Base-by-base conservation (phyloP, 1,140 invertebrate species). In the Trichonephila clavata region DNA sequence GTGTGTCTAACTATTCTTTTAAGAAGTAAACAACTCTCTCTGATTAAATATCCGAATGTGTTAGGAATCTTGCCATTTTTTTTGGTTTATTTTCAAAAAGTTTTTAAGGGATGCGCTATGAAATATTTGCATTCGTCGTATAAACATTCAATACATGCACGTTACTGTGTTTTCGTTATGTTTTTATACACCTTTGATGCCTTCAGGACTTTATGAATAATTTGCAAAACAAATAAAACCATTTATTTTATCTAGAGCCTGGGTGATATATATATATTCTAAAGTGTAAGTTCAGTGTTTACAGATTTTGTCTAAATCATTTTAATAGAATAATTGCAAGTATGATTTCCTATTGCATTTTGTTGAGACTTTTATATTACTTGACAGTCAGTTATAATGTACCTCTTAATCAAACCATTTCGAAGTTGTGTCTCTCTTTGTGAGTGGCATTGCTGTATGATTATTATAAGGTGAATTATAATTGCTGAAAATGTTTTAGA, bases 121-220 rank as follows among this genome's bases (percentile, higher is more conserved):
- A 77, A 71, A 32, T 32, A 77, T 77, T 39, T 16, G 14, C 71
- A 16, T 77, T 77, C 27, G 32, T 77, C 71, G 5, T 39, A 32
- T 77, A 39, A 77, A 18, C 71, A 77, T 77, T 77, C 68, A 27
- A 27, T 77, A 32, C 18, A 77, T 77, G 4, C 18, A 18, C 14
- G 27, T 27, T 32, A 77, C 71, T 77, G 32, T 77, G 71, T 77
- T 77, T 77, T 77, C 24, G 27, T 77, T 77, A 18, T 32, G 71
- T 39, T 77, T 77, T 77, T 39, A 39, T 39, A 32, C 27, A 32
- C 71, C 71, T 77, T 77, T 77, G 71, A 77, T 77, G 71, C 71
- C 71, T 32, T 39, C 27, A 14, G 18, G 32, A 77, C 71, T 39
- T 77, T 16, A 77, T 77, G 32, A 77, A 32, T 77, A 32, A 77